Percentiles rank a stretch among this genome's conserved stretches.
phyloP scores from a whole-genome alignment of 30 jellyfish, hydroid and myxozoan species.

The Nemopilema nomurai region DNA sequence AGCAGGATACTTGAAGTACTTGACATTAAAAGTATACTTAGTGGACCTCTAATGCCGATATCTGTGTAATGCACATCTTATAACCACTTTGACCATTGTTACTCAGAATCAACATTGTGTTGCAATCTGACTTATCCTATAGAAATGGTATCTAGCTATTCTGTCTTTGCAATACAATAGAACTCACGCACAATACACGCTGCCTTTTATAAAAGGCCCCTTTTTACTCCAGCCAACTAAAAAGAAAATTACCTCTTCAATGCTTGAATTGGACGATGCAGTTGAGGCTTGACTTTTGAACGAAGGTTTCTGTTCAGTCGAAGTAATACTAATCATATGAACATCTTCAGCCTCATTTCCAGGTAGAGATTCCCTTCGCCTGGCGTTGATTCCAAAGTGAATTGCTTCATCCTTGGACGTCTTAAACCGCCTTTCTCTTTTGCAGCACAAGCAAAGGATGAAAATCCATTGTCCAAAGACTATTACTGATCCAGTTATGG shows the following conservation, averaged over 20 bases:
- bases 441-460: conserved; percentile 26
- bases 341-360: conserved; percentile 34
- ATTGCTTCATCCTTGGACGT: not conserved
- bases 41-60: too few species aligned
- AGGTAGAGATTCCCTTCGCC: conserved; percentile 11
- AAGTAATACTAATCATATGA: conserved; percentile 39
- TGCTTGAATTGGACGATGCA: conserved; percentile 17
- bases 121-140: too few species aligned
- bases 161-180: too few species aligned
- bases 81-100: too few species aligned
- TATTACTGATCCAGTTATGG: conserved; percentile 9
- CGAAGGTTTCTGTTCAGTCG: conserved; percentile 14
- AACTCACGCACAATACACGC: too few species aligned
- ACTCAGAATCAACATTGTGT: too few species aligned
- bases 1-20: too few species aligned
- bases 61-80: too few species aligned
- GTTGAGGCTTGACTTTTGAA: conserved; percentile 25
- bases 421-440: not conserved
- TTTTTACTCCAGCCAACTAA: not conserved
- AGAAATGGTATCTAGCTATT: too few species aligned
- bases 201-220: too few species aligned
- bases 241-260: conserved; percentile 26
- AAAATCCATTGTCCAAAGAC: conserved; percentile 34
- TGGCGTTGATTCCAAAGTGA: conserved; percentile 18
- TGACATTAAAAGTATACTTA: too few species aligned